These are phyloP conservation scores for Lycodopsis pacificus DNA, from an alignment of 2,797 vertebrate species.

Conservation along the genomic window DNA sequence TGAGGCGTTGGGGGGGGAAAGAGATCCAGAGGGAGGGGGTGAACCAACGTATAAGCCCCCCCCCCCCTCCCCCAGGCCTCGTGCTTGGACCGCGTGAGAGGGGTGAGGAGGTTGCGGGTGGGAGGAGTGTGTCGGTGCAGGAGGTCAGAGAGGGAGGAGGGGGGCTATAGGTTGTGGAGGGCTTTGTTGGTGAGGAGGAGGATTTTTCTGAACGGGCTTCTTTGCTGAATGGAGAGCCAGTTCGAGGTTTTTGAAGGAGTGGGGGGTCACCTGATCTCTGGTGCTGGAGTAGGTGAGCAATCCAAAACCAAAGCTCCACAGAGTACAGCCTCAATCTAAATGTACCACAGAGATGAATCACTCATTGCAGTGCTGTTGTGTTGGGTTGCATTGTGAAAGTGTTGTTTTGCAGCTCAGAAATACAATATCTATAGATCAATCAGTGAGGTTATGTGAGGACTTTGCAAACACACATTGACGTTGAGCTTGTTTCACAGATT, in stretches of 20 bases:
- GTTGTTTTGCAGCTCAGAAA: not conserved
- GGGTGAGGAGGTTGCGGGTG: too few species aligned
- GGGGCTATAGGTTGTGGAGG: not conserved
- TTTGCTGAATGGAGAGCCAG: not conserved
- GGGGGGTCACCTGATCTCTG: not conserved
- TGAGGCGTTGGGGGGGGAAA: too few species aligned
- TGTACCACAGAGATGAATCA: slow-evolving; percentile 12
- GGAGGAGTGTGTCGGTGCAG: too few species aligned
- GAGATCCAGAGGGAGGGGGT: too few species aligned
- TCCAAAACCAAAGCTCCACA: slow-evolving; percentile 2
- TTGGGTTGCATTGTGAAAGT: not conserved
- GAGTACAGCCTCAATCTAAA: not conserved
- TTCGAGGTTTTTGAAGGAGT: not conserved
- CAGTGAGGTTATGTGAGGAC: not conserved
- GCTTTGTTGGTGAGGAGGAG: not conserved
- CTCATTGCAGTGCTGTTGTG: not conserved
- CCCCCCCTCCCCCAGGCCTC: too few species aligned
- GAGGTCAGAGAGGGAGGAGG: too few species aligned
- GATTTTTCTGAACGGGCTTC: not conserved
- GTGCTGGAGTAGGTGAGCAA: not conserved
- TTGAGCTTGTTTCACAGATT: not conserved
- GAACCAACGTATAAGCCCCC: too few species aligned
- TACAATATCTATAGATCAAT: not conserved
- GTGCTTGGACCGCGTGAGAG: too few species aligned
- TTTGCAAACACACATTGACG: not conserved